These are phyloP conservation scores for Rhorus exstirpatorius DNA, from an alignment of 2,888 invertebrate genomes.

Conservation along the genomic window DNA sequence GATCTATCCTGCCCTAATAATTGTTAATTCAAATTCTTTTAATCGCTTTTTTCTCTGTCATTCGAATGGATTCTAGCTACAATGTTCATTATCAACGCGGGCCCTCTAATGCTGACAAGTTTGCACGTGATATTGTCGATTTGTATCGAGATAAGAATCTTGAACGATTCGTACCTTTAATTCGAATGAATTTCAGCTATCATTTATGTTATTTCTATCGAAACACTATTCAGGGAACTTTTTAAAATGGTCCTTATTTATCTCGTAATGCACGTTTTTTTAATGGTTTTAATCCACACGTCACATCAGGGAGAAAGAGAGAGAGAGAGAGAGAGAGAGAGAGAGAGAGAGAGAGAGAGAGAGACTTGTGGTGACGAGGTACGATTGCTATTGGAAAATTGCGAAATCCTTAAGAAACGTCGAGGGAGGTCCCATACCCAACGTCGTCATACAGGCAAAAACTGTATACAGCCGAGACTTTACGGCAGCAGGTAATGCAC, in stretches of 20 bases:
- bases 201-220: neutral
- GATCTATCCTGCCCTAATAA: too few species aligned
- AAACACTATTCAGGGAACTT: neutral
- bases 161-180: neutral
- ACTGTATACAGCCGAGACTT: constrained; percentile 38
- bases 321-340: neutral
- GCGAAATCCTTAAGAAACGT: constrained; percentile 64
- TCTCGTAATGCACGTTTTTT: neutral
- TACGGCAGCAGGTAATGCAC: constrained; percentile 29
- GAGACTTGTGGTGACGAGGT: constrained; percentile 38
- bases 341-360: neutral
- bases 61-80: too few species aligned
- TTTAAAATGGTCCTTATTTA: neutral
- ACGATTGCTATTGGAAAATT: constrained; percentile 60
- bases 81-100: too few species aligned
- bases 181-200: neutral
- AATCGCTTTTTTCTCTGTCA: too few species aligned
- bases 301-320: neutral
- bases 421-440: constrained; percentile 60
- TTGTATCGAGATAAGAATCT: too few species aligned
- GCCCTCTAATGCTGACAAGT: too few species aligned
- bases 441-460: constrained; percentile 27
- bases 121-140: too few species aligned
- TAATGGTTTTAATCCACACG: constrained; percentile 3
- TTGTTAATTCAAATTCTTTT: neutral